These are phyloP conservation scores for Agrotis clavis DNA, from an alignment of 2,888 invertebrate genomes.

Conservation along the genomic window DNA sequence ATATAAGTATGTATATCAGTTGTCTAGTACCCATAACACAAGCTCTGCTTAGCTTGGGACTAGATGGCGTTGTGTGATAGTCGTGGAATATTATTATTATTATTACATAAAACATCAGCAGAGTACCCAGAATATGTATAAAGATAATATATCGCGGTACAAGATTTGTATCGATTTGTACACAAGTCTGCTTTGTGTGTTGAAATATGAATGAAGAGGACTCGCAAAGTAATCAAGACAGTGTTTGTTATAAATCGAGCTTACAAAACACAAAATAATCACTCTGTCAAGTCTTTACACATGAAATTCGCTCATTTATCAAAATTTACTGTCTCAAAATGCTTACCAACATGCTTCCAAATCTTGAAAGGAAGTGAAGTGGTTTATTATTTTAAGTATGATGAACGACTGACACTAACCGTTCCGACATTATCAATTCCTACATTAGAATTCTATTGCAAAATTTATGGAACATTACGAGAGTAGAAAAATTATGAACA, in stretches of 20 bases:
- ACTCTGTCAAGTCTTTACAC: slow-evolving; percentile 1
- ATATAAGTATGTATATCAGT: too few relatives aligned
- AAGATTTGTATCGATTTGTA: neutral
- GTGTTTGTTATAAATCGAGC: slow-evolving; percentile 11
- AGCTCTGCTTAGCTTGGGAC: too few relatives aligned
- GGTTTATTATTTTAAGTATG: slow-evolving; percentile 40
- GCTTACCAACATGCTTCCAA: slow-evolving; percentile 4
- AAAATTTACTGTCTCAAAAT: slow-evolving; percentile 28
- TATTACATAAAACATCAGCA: too few relatives aligned
- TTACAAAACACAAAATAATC: slow-evolving; percentile 29
- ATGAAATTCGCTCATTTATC: slow-evolving; percentile 11
- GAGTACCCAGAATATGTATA: too few relatives aligned
- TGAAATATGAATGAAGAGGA: slow-evolving; percentile 5
- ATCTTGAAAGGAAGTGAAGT: slow-evolving; percentile 18
- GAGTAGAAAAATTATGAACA: slow-evolving; percentile 43
- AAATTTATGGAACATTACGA: slow-evolving; percentile 28
- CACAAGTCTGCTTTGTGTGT: neutral
- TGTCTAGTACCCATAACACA: too few relatives aligned
- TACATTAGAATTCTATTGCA: slow-evolving; percentile 44
- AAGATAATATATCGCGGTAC: neutral
- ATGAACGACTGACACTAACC: slow-evolving; percentile 22
- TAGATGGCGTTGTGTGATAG: too few relatives aligned
- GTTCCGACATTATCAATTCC: slow-evolving; percentile 37
- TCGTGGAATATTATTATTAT: too few relatives aligned
- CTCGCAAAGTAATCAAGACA: slow-evolving; percentile 15